Evolutionary conservation across 1,140 invertebrate genomes (phyloP), one percentile per base, ranked within the genome.

Genomic region (Triops longicaudatus): DNA sequence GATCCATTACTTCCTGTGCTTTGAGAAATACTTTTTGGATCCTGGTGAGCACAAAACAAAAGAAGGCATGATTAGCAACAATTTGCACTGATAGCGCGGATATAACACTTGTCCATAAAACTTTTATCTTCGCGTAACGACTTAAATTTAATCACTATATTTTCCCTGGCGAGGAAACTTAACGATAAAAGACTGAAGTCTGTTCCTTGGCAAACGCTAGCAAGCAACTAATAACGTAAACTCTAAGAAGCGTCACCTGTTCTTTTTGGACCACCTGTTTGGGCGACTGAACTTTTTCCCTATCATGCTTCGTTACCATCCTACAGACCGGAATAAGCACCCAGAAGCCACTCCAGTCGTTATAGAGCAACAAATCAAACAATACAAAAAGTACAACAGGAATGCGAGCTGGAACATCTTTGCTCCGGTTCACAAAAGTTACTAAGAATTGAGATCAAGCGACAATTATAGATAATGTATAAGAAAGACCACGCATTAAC

Each of bases 1-100:
- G 90, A 91, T 75, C 89, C 89, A 82, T 90, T 90, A 82, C 89
- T 90, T 83, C 89, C 91, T 10, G 89, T 90, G 79, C 89, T 90
- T 82, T 90, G 89, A 43, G 88, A 88, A 81, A 88, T 87, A 72
- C 86, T 87, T 9, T 86, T 84, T 83, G 86, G 85, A 83, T 83
- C 83, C 85, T 86, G 81, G 73, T 85, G 85, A 74, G 79, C 78
- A 79, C 42, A 80, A 78, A 76, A 78, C 78, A 81, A 41, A 78
- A 80, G 74, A 78, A 81, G 76, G 22, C 50, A 63, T 63, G 50
- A 63, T 63, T 63, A 63, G 50, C 9, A 63, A 63, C n/a, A 63
- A 7, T 22, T n/a, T 14, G 50, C 17, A 63, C 22, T 63, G 17
- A 63, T n/a, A 6, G 17, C 14, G 17, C 14, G 14, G 50, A 17